Percentiles rank a stretch among this genome's conserved stretches.
These are phyloP conservation scores for Autographa pulchrina DNA, from an alignment of 2,888 invertebrate species.

Conservation along the genomic window DNA sequence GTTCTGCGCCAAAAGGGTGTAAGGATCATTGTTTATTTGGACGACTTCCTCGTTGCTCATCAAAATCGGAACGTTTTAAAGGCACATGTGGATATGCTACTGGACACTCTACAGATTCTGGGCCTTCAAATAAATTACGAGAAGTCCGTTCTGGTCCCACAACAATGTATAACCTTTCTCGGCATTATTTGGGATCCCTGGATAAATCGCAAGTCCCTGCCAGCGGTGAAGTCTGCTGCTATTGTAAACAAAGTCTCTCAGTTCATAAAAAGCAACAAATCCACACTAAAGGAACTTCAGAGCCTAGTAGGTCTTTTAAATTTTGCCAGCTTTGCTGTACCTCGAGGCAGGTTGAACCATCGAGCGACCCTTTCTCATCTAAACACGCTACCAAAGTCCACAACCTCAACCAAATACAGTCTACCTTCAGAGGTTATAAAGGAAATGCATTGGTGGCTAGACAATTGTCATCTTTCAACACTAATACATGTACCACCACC, in stretches of 20 bases:
- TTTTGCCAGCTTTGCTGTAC: slow-evolving; percentile 21
- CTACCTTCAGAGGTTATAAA: neutral
- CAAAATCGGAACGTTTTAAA: neutral
- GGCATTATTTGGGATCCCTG: neutral
- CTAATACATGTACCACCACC: slow-evolving; percentile 12
- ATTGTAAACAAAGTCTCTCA: neutral
- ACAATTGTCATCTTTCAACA: neutral
- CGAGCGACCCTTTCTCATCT: neutral
- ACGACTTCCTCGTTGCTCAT: slow-evolving; percentile 1
- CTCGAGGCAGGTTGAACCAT: neutral
- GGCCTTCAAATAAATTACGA: slow-evolving; percentile 35
- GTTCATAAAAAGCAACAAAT: neutral
- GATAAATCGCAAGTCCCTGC: slow-evolving; percentile 8
- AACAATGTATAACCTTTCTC: slow-evolving; percentile 25
- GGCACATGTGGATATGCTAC: neutral
- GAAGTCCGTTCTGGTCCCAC: slow-evolving; percentile 45
- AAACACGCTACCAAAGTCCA: no score
- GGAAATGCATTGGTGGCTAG: neutral
- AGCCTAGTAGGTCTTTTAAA: slow-evolving; percentile 16
- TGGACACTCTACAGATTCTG: neutral
- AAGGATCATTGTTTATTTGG: slow-evolving; percentile 32
- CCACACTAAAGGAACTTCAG: neutral
- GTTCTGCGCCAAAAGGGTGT: slow-evolving; percentile 45
- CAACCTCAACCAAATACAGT: no score
- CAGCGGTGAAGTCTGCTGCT: slow-evolving; percentile 7